Conservation (phyloP, 2,888 invertebrate species). For the Metopia argyrocephala region DNA sequence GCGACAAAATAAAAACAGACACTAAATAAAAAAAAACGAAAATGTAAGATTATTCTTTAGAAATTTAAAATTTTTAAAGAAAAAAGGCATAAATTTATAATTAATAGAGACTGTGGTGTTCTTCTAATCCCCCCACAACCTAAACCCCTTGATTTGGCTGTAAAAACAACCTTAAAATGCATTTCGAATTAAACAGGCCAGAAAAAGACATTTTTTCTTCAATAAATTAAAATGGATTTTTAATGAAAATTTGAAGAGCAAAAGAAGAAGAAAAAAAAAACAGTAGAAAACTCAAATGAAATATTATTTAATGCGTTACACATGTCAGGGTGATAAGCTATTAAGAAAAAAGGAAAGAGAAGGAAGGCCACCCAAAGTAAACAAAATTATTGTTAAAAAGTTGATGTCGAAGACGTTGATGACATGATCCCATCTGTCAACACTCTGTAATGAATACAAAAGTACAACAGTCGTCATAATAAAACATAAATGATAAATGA, state of each 20-base stretch:
- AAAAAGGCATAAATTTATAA: neutral
- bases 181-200: neutral
- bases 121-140: neutral
- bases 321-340: neutral
- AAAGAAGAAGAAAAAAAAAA: neutral
- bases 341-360: slow-evolving; percentile 14
- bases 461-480: slow-evolving; percentile 18
- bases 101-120: neutral
- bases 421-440: slow-evolving; percentile 62
- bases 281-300: neutral
- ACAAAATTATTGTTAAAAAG: slow-evolving; percentile 41
- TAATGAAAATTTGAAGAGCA: too few species aligned
- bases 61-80: neutral
- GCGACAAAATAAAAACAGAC: slow-evolving; percentile 44
- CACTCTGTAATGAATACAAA: slow-evolving; percentile 31
- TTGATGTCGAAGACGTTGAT: slow-evolving; percentile 42
- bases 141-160: too few species aligned
- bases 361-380: slow-evolving; percentile 46
- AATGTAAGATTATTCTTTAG: neutral
- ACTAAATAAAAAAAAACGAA: neutral
- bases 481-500: slow-evolving; percentile 60
- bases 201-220: neutral
- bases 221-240: neutral
- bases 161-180: neutral
- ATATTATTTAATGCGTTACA: neutral